Percentiles rank a stretch among this genome's conserved stretches.
These are phyloP conservation scores for Pammene aurita DNA, from an alignment of 2,888 invertebrate species.

Conservation along the genomic window DNA sequence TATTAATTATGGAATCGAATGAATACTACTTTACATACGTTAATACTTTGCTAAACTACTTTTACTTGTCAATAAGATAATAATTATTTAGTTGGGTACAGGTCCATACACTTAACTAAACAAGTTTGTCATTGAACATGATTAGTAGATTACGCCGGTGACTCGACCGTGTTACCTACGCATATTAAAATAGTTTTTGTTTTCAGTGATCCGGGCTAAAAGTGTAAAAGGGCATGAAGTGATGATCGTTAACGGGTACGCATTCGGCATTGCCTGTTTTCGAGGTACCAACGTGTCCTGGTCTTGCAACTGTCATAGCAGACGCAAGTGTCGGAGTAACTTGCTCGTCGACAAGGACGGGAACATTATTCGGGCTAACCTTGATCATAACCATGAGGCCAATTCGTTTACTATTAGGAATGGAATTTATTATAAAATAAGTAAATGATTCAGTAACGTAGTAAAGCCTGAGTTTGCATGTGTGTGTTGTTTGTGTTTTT, in stretches of 20 bases:
- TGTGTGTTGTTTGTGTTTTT: background rate
- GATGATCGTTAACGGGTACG: constrained; percentile 1
- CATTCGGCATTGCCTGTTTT: background rate
- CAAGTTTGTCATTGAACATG: no score
- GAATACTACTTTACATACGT: no score
- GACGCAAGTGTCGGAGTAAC: background rate
- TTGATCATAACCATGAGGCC: constrained; percentile 5
- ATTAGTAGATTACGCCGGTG: no score
- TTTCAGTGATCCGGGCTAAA: constrained; percentile 9
- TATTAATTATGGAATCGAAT: no score
- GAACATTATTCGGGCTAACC: background rate
- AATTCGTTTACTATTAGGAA: background rate
- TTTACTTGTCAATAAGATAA: no score
- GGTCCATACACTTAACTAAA: no score
- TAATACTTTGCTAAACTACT: no score
- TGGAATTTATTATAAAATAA: background rate
- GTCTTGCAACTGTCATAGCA: background rate
- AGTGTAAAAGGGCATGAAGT: constrained; percentile 4
- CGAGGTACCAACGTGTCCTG: background rate
- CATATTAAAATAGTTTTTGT: background rate
- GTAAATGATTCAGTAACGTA: background rate
- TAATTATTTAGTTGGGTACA: no score
- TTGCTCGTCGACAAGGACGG: constrained; percentile 1
- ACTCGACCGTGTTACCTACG: no score
- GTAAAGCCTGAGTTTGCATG: no score